Percentiles rank a stretch among this genome's conserved stretches.
phyloP scores from a whole-genome alignment of 2,113 vertebrate species.

The Neomonachus schauinslandi region DNA sequence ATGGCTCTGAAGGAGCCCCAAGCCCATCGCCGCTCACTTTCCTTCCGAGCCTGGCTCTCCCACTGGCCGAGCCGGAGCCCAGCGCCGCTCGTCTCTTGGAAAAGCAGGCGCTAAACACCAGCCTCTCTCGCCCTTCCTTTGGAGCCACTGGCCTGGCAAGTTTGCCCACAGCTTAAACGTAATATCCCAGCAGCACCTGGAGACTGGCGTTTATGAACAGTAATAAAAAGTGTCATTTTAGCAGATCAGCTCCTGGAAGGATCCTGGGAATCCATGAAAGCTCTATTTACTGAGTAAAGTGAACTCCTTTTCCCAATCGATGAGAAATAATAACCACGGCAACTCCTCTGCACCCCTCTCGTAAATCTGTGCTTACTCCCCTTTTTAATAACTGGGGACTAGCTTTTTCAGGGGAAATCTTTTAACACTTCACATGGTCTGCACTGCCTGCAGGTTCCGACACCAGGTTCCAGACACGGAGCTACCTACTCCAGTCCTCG shows the following conservation, averaged over 20 bases:
- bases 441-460: background rate
- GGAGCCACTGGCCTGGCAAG: slow-evolving; percentile 87
- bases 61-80: background rate
- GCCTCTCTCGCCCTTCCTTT: slow-evolving; percentile 79
- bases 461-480: background rate
- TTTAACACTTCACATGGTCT: slow-evolving; percentile 68
- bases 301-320: slow-evolving; percentile 91
- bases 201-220: slow-evolving; percentile 99
- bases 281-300: slow-evolving; percentile 94
- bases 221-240: slow-evolving; percentile 99
- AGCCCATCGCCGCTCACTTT: background rate
- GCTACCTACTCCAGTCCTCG: background rate
- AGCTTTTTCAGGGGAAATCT: slow-evolving; percentile 72
- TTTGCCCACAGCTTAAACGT: slow-evolving; percentile 99
- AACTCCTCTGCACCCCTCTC: slow-evolving; percentile 76
- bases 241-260: slow-evolving; percentile 91
- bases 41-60: background rate
- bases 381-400: slow-evolving; percentile 76
- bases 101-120: slow-evolving; percentile 62
- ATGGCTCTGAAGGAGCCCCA: background rate
- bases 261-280: slow-evolving; percentile 92
- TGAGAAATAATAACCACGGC: slow-evolving; percentile 86
- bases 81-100: background rate
- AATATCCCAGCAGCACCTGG: slow-evolving; percentile 94
- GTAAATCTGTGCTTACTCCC: slow-evolving; percentile 77